phyloP scores from a whole-genome alignment of 2,888 invertebrate species.

The Lochmaea crataegi region DNA sequence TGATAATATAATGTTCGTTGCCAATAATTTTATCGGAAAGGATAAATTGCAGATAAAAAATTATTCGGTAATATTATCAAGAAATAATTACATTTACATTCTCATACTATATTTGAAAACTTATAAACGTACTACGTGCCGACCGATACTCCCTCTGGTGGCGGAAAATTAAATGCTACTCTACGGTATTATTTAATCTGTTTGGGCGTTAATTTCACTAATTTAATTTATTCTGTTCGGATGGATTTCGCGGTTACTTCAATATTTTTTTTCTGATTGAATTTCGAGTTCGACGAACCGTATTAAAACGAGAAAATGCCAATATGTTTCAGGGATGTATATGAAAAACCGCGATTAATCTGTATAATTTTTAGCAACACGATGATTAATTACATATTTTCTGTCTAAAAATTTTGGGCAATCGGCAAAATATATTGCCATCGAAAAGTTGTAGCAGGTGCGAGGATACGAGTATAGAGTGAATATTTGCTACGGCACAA shows the following conservation, averaged over 20 bases:
- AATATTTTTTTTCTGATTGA: neutral
- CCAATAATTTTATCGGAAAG: conserved; percentile 4
- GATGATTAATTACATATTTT: conserved; percentile 19
- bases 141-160: no score
- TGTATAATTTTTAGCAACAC: neutral
- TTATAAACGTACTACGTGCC: no score
- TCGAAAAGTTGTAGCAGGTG: conserved; percentile 37
- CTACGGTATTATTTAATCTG: no score
- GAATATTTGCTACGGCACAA: conserved; percentile 29
- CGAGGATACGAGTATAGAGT: conserved; percentile 6
- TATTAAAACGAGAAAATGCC: neutral
- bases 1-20: conserved; percentile 11
- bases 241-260: no score
- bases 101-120: no score
- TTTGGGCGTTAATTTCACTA: no score
- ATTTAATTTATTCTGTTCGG: no score
- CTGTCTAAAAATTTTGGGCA: conserved; percentile 7
- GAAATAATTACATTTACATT: no score
- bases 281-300: neutral
- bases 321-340: neutral
- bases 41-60: neutral
- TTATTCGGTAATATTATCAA: no score
- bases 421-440: conserved; percentile 1
- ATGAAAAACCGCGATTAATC: conserved; percentile 7
- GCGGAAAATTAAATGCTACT: no score